Evolutionary conservation across 2,113 vertebrate species (phyloP).

Genomic region (Pteronura brasiliensis): DNA sequence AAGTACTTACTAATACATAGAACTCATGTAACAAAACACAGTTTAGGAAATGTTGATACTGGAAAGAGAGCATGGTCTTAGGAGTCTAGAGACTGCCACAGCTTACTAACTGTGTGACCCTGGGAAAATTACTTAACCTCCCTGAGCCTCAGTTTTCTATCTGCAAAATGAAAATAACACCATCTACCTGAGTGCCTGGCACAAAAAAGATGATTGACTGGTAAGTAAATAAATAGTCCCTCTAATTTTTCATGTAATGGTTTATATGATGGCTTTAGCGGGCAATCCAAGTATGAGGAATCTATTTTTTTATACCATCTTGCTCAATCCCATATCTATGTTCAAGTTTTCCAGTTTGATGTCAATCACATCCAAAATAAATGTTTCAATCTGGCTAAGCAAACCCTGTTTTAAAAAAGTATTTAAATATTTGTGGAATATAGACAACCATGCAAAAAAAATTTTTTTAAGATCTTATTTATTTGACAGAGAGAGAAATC

Average conservation of each 20-base stretch:
- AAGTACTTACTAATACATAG: background rate
- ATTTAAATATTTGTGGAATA: background rate
- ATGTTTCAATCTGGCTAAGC: slow-evolving; percentile 12
- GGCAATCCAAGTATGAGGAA: slow-evolving; percentile 2
- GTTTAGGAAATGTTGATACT: background rate
- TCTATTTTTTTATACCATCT: background rate
- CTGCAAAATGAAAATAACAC: slow-evolving; percentile 32
- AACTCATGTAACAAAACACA: background rate
- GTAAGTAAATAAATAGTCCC: background rate
- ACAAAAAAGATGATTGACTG: background rate
- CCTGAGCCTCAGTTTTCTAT: background rate
- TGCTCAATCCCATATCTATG: background rate
- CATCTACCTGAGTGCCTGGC: background rate
- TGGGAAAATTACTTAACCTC: slow-evolving; percentile 15
- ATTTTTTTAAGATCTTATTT: background rate
- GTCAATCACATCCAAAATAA: slow-evolving; percentile 13
- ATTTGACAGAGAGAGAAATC: no score
- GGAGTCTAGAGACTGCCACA: background rate
- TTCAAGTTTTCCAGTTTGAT: background rate
- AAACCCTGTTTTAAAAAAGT: background rate
- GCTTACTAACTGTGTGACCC: background rate
- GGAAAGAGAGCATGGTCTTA: background rate
- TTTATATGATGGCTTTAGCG: background rate
- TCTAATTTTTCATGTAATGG: background rate
- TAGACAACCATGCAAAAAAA: background rate